Evolutionary conservation across 2,797 vertebrate genomes (phyloP).

Genomic region (Nasua narica): DNA sequence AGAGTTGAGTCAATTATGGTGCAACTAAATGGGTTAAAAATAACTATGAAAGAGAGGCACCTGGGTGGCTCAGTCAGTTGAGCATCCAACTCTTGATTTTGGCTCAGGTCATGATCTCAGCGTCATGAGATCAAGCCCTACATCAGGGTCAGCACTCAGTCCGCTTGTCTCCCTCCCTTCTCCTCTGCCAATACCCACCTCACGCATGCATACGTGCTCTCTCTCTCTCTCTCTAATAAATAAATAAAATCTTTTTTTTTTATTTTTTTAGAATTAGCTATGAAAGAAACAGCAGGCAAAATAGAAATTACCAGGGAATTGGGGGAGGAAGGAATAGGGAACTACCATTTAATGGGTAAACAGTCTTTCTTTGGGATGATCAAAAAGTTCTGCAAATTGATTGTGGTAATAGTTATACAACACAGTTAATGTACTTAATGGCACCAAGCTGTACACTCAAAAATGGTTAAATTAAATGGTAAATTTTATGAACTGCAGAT

Average conservation of each 20-base stretch:
- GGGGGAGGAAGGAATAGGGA: background rate
- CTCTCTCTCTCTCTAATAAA: background rate
- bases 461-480: background rate
- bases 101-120: background rate
- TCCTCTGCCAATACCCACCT: background rate
- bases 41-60: background rate
- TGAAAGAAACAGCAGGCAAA: too few relatives aligned
- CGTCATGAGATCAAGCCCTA: background rate
- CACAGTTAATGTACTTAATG: background rate
- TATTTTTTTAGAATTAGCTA: too few relatives aligned
- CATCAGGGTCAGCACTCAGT: background rate
- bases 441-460: background rate
- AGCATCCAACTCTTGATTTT: background rate
- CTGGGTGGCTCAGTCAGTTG: background rate
- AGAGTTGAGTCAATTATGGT: background rate
- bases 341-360: background rate
- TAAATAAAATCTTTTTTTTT: too few relatives aligned
- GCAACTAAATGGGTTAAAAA: background rate
- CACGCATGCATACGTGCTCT: too few relatives aligned
- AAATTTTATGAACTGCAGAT: background rate
- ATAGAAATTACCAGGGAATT: background rate
- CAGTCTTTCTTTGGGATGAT: background rate
- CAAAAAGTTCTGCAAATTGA: background rate
- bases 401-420: background rate
- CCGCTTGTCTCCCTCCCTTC: background rate